Conservation (phyloP, 1,140 invertebrate species). For the Penaeus japonicus region DNA sequence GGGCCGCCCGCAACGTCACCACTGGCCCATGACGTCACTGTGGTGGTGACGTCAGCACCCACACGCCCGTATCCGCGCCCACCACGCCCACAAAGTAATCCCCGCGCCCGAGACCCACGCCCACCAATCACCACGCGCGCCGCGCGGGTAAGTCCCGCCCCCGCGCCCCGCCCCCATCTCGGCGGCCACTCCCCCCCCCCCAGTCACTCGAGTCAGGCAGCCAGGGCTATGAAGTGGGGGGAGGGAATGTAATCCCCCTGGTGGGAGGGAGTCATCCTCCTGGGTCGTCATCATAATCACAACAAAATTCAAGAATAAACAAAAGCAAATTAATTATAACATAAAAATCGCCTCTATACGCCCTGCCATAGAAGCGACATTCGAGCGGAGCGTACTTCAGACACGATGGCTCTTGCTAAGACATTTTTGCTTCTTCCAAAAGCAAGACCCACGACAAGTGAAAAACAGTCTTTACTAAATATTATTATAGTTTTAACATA, state of each 20-base stretch:
- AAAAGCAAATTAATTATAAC: slow-evolving; percentile 3
- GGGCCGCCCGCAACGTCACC: slow-evolving; percentile 41
- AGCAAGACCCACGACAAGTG: background rate
- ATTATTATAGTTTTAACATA: slow-evolving; percentile 22
- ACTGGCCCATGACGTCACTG: slow-evolving; percentile 36
- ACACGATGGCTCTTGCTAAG: background rate
- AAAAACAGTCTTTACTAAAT: background rate
- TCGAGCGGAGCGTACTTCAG: background rate
- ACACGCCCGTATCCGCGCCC: slow-evolving; percentile 47
- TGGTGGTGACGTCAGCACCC: slow-evolving; percentile 39
- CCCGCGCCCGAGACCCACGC: slow-evolving; percentile 36
- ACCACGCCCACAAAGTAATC: slow-evolving; percentile 42
- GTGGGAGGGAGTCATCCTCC: slow-evolving; percentile 22
- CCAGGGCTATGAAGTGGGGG: slow-evolving; percentile 18
- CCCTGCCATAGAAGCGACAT: slow-evolving; percentile 18
- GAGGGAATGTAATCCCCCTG: slow-evolving; percentile 32
- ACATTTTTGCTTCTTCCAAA: background rate
- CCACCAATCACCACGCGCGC: slow-evolving; percentile 45
- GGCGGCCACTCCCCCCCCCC: background rate
- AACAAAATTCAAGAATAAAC: slow-evolving; percentile 41
- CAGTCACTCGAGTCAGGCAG: slow-evolving; percentile 10
- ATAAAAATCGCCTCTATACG: background rate
- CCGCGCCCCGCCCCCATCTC: slow-evolving; percentile 28
- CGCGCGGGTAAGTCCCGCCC: slow-evolving; percentile 45
- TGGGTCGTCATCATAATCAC: slow-evolving; percentile 37